A percentile compares a stretch with the other conserved stretches of the same genome.
phyloP scores from a whole-genome alignment of 2,888 invertebrate genomes.

The Orthosia incerta region DNA sequence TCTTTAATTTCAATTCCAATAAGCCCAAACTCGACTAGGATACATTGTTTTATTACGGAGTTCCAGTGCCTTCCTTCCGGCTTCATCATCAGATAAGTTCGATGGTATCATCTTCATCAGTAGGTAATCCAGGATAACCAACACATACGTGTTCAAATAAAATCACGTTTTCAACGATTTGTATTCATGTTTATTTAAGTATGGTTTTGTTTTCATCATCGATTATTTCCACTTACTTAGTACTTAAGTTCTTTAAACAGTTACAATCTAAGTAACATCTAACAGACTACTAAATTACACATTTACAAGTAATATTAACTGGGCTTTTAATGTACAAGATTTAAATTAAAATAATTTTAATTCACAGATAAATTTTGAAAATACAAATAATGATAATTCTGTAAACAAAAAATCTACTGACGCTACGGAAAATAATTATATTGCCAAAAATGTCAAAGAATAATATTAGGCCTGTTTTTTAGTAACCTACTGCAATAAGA shows the following conservation, averaged over 20 bases:
- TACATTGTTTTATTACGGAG: too few species aligned
- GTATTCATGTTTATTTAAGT: slow-evolving; percentile 86
- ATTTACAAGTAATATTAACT: slow-evolving; percentile 86
- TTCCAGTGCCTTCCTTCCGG: background rate
- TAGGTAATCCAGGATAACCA: too few species aligned
- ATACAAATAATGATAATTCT: slow-evolving; percentile 14
- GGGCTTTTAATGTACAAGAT: slow-evolving; percentile 76
- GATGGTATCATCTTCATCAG: too few species aligned
- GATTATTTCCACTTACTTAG: slow-evolving; percentile 67
- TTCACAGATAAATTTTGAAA: slow-evolving; percentile 58
- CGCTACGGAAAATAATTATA: slow-evolving; percentile 25
- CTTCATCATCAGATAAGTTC: too few species aligned
- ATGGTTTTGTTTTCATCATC: slow-evolving; percentile 83
- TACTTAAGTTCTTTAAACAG: slow-evolving; percentile 79
- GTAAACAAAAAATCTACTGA: slow-evolving; percentile 24
- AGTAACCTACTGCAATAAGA: slow-evolving; percentile 25
- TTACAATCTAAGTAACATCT: slow-evolving; percentile 90
- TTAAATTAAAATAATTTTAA: slow-evolving; percentile 25
- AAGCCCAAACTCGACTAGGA: too few species aligned
- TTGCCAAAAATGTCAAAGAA: slow-evolving; percentile 48
- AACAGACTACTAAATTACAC: slow-evolving; percentile 89
- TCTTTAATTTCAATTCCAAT: too few species aligned
- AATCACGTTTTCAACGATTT: slow-evolving; percentile 76
- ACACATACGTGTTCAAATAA: slow-evolving; percentile 26
- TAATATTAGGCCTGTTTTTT: slow-evolving; percentile 63